Conservation (phyloP, 2,797 vertebrate genomes). For the Cryptoblepharus egeriae region DNA sequence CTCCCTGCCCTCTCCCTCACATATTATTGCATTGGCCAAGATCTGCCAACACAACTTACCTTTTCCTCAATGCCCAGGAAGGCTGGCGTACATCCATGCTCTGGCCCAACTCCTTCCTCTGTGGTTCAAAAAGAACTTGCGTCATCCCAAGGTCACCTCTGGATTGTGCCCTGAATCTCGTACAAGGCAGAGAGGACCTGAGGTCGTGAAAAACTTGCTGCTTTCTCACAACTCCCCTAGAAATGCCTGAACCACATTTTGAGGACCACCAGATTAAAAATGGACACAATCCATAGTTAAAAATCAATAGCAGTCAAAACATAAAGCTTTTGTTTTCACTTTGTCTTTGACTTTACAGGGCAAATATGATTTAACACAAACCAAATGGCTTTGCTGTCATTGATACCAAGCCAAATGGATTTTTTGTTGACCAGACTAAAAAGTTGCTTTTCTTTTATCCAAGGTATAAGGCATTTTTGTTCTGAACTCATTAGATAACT, state of each 20-base stretch:
- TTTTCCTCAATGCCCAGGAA: no score
- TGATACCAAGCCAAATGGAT: slow-evolving; percentile 10
- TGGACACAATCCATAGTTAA: background rate
- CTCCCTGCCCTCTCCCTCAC: no score
- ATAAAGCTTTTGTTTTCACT: background rate
- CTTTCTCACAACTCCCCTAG: background rate
- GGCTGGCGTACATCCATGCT: no score
- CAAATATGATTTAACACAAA: slow-evolving; percentile 26
- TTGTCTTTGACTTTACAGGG: slow-evolving; percentile 7
- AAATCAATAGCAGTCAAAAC: slow-evolving; percentile 13
- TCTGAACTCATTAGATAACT: slow-evolving; percentile 38
- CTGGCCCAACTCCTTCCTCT: no score
- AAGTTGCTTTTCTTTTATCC: background rate
- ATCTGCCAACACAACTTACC: no score
- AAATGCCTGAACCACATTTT: background rate
- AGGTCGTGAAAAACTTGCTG: background rate
- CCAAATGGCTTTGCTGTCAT: slow-evolving; percentile 12
- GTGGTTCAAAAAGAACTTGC: no score
- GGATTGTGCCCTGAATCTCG: no score
- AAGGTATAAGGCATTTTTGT: slow-evolving; percentile 8
- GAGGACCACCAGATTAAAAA: background rate
- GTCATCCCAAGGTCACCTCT: no score
- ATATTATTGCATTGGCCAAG: no score
- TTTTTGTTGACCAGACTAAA: slow-evolving; percentile 30
- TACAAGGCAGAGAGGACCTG: no score